Percentiles rank a stretch among this genome's conserved stretches.
These are phyloP conservation scores for Dicentrarchus labrax DNA, from an alignment of 2,113 vertebrate genomes.

Conservation along the genomic window DNA sequence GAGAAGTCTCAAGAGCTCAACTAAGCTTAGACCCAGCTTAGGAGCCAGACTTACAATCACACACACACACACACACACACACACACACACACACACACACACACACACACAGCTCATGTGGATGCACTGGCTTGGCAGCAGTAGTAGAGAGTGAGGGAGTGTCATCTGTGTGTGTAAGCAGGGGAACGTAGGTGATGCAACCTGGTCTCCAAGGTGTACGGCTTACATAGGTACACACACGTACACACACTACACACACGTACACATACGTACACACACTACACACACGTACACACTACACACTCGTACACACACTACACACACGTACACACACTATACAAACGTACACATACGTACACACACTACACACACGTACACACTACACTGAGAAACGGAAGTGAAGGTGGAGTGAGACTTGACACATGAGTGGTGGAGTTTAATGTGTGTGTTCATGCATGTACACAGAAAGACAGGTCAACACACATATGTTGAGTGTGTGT, in stretches of 20 bases:
- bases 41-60: not conserved
- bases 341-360: not conserved
- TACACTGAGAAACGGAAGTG: not conserved
- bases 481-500: not conserved
- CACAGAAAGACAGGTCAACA: not conserved
- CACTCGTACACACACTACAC: no score
- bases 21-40: constrained; percentile 19
- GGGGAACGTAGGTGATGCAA: constrained; percentile 31
- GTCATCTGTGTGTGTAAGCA: constrained; percentile 15
- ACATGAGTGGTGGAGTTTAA: not conserved
- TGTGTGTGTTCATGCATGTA: not conserved
- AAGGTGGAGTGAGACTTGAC: not conserved
- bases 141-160: not conserved
- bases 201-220: not conserved
- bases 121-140: not conserved
- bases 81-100: not conserved
- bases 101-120: not conserved
- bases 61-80: not conserved
- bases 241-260: not conserved
- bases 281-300: constrained; percentile 16
- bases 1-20: not conserved
- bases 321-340: constrained; percentile 2
- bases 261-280: not conserved
- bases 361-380: constrained; percentile 9
- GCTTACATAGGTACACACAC: constrained; percentile 22